Evolutionary conservation across 1,140 invertebrate genomes (phyloP), one percentile per base, ranked within the genome.

Genomic region (Coelopa frigida): DNA sequence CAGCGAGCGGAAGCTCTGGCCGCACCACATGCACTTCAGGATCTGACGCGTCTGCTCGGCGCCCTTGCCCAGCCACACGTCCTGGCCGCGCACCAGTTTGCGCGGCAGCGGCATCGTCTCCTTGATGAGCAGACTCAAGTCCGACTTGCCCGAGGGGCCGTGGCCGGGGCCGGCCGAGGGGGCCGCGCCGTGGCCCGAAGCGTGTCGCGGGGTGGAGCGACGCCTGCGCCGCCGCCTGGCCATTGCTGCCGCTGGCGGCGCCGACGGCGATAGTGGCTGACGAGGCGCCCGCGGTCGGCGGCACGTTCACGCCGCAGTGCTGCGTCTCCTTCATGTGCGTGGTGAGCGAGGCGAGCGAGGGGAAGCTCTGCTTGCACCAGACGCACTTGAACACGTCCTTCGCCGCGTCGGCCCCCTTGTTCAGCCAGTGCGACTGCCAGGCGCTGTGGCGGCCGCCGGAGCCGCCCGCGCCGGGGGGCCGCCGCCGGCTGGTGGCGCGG

Each of bases 21-120:
- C 93, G 61, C 95, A 98, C 89, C 94, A 96, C 90, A 98, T 97
- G 70, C 95, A 98, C 71, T 97, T 94, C 5, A 98, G 77, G 58
- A 98, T 98, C 71, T 97, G 91, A 40, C 92, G 77, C 12, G 94
- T 98, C 69, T 98, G 94, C 67, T 98, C 94, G 0, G 93, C 94
- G 0, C 94, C 94, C 72, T 95, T 94, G 14, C 94, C 94, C 48
- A 98, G 70, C 95, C 95, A 98, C 17, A 98, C 94, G 63, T 98
- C 95, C 68, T 98, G 95, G 4, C 95, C 94, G 20, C 94, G 80
- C 0, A 98, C 94, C 50, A 98, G 75, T 71, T 98, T 98, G 48
- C 92, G 76, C 12, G 92, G 92, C 53, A 95, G 72, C 14, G 90
- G 89, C 83, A 94, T 92, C 4, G 89, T 91, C 69, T 94, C 90